phyloP scores from a whole-genome alignment of 2,888 invertebrate species.

The Drosophila hamatofila region DNA sequence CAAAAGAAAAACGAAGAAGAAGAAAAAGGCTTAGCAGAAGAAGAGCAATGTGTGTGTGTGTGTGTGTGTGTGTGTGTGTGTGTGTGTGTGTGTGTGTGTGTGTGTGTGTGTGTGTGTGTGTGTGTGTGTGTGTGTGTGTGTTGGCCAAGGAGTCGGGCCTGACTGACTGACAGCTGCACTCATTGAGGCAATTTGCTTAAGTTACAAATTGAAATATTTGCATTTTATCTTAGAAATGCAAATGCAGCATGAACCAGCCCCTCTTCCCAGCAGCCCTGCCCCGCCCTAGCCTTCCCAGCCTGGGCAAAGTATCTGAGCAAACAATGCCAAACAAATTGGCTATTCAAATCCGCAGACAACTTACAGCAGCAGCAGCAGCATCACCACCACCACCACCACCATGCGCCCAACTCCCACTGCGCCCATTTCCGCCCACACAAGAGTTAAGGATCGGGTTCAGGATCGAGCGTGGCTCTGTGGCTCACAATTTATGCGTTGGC shows the following conservation, averaged over 20 bases:
- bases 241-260: constrained; percentile 44
- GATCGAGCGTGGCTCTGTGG: constrained; percentile 26
- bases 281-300: not conserved
- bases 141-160: constrained; percentile 9
- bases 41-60: not conserved
- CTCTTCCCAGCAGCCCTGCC: not conserved
- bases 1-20: not conserved
- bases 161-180: constrained; percentile 81
- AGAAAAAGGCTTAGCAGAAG: not conserved
- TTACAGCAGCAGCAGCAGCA: constrained; percentile 21
- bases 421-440: constrained; percentile 11
- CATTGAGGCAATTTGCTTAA: constrained; percentile 83
- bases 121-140: constrained; percentile 7
- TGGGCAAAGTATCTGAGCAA: constrained; percentile 70
- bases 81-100: constrained; percentile 10
- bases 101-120: constrained; percentile 1
- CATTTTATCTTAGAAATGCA: constrained; percentile 83
- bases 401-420: not conserved
- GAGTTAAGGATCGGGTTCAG: constrained; percentile 25
- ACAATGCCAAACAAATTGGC: constrained; percentile 82
- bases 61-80: constrained; percentile 4
- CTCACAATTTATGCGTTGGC: constrained; percentile 75
- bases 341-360: constrained; percentile 81
- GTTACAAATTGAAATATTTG: constrained; percentile 84
- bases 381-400: constrained; percentile 1